These are phyloP conservation scores for Ctenopoma kingsleyae DNA, from an alignment of 2,797 vertebrate species.

Conservation along the genomic window DNA sequence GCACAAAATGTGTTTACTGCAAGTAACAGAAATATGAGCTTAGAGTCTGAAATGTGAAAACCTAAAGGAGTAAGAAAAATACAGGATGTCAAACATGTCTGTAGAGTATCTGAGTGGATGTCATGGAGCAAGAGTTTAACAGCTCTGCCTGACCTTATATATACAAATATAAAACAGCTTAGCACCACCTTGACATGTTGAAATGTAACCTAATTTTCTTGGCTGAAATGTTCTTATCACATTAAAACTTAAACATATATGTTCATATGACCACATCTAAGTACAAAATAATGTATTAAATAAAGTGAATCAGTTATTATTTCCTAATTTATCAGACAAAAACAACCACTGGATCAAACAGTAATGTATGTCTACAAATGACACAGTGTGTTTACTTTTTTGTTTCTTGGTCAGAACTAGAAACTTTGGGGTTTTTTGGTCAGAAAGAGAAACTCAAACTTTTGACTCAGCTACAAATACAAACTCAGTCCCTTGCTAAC, in stretches of 20 bases:
- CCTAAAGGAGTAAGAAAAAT: slow-evolving; percentile 20
- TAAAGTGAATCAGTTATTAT: background rate
- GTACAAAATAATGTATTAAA: background rate
- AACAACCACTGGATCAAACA: background rate
- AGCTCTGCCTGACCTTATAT: slow-evolving; percentile 8
- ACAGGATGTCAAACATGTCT: slow-evolving; percentile 28
- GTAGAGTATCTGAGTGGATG: slow-evolving; percentile 7
- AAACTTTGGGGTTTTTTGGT: slow-evolving; percentile 23
- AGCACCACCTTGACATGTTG: background rate
- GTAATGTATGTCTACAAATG: background rate
- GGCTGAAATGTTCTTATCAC: slow-evolving; percentile 8
- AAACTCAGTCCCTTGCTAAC: slow-evolving; percentile 21
- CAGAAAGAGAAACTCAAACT: slow-evolving; percentile 24
- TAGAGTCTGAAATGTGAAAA: slow-evolving; percentile 41
- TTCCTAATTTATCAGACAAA: slow-evolving; percentile 7
- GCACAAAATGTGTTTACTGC: slow-evolving; percentile 59
- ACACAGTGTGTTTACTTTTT: background rate
- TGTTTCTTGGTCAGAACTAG: slow-evolving; percentile 14
- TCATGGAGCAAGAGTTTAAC: slow-evolving; percentile 7
- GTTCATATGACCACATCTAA: background rate
- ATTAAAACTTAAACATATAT: slow-evolving; percentile 4
- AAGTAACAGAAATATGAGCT: slow-evolving; percentile 32
- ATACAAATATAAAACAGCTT: slow-evolving; percentile 7
- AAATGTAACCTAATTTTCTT: slow-evolving; percentile 21
- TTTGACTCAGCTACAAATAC: slow-evolving; percentile 47